Base-by-base conservation (phyloP, 2,113 vertebrate species). In the Perca schrenkii region DNA sequence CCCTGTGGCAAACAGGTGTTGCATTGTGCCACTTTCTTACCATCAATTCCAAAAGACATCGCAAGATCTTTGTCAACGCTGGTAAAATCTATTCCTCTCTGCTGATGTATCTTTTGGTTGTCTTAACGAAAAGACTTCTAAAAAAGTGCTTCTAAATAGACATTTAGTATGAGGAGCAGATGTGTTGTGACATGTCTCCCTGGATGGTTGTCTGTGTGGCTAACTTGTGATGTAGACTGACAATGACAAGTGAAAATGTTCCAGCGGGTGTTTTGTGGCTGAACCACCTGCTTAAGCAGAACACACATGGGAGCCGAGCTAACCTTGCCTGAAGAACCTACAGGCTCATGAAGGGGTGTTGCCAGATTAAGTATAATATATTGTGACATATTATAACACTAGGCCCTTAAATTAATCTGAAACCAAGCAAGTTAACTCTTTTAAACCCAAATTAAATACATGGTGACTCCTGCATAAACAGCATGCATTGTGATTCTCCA, bases 191-290 rank as follows among this genome's bases (percentile, higher is more conserved):
- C 86, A 69, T 87, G 74, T 36, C 86, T 92, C 79, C 86, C 74
- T 80, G 89, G 81, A 83, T 79, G 61, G 75, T 79, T 89, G 74
- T 88, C 85, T 88, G 68, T 89, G 83, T 90, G 86, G 77, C 68
- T 79, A 80, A 77, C 79, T 79, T 70, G 60, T 91, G 88, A 94
- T 88, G 74, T 19, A 91, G 66, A 86, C 71, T 79, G 82, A 87
- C 89, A 90, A 80, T 91, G 91, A 92, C 87, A 92, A 92, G 83
- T 79, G 75, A 88, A 91, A 90, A 90, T 52, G 63, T 89, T 87
- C 90, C 84, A 90, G 82, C 72, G 88, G 90, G 75, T 89, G 83
- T 88, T 92, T 85, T 77, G 88, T 87, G 61, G 68, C 46, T 80
- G 79, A 86, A 75, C 83, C 83, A 87, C 83, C 75, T 73, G 64